Evolutionary conservation across 2,888 invertebrate species (phyloP).

Genomic region (Synanthedon tipuliformis): DNA sequence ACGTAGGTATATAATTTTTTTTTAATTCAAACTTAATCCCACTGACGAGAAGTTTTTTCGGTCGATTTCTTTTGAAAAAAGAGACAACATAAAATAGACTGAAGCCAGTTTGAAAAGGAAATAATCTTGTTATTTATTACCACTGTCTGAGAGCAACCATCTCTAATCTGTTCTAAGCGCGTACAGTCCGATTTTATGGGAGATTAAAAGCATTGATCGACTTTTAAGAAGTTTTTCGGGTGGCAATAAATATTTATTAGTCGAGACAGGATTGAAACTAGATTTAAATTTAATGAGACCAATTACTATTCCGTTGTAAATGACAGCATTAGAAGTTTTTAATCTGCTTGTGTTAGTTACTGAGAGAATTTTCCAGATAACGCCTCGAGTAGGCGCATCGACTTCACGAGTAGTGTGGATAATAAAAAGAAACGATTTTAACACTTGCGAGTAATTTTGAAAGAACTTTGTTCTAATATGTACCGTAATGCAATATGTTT

Average conservation of each 20-base stretch:
- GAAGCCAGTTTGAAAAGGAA: constrained; percentile 53
- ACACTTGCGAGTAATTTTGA: too few species aligned
- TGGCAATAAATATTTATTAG: constrained; percentile 40
- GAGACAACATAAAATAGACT: constrained; percentile 29
- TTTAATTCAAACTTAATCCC: constrained; percentile 31
- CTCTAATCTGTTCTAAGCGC: constrained; percentile 60
- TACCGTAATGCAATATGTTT: not conserved
- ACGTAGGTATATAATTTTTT: not conserved
- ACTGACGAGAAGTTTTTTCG: constrained; percentile 39
- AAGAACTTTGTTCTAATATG: not conserved
- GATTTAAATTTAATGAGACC: constrained; percentile 29
- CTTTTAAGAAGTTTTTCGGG: constrained; percentile 41
- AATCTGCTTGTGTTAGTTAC: not conserved
- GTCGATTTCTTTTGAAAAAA: constrained; percentile 45
- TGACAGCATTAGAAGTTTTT: constrained; percentile 5
- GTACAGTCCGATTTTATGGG: constrained; percentile 54
- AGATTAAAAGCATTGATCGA: constrained; percentile 58
- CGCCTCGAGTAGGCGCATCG: too few species aligned
- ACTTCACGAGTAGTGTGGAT: too few species aligned
- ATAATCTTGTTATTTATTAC: constrained; percentile 68
- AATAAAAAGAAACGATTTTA: too few species aligned
- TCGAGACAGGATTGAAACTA: constrained; percentile 23
- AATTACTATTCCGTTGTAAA: constrained; percentile 25
- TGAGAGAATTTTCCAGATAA: not conserved
- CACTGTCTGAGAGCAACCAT: constrained; percentile 42